These are phyloP conservation scores for Liasis olivaceus DNA, from an alignment of 2,797 vertebrate genomes.

Conservation along the genomic window DNA sequence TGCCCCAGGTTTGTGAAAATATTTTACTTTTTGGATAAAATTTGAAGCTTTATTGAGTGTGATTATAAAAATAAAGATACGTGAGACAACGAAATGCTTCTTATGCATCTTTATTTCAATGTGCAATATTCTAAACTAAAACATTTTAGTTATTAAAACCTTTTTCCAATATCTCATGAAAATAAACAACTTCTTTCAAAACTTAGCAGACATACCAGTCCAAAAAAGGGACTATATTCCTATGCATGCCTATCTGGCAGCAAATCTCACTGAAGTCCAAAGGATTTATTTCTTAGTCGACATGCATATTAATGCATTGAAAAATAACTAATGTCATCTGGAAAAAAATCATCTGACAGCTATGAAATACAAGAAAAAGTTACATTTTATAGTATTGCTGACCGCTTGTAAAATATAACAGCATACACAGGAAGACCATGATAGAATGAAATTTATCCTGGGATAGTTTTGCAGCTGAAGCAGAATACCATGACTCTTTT, in stretches of 20 bases:
- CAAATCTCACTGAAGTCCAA: not conserved
- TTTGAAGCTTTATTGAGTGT: not conserved
- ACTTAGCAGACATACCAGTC: not conserved
- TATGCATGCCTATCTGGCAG: not conserved
- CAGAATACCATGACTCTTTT: not conserved
- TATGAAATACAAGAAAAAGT: conserved; percentile 18
- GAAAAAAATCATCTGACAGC: not conserved
- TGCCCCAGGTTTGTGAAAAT: not conserved
- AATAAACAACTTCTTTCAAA: not conserved
- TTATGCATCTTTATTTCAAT: not conserved
- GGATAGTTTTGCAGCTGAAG: not conserved
- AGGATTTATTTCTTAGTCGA: not conserved
- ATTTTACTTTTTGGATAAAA: not conserved
- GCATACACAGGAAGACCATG: conserved; percentile 20
- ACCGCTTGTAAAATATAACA: conserved; percentile 22
- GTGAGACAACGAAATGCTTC: not conserved
- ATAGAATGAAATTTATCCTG: not conserved
- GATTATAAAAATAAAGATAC: not conserved
- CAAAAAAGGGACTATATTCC: not conserved
- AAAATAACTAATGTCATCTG: not conserved
- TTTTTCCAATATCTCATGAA: not conserved
- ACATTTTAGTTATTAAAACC: not conserved
- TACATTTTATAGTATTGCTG: not conserved
- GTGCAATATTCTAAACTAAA: not conserved
- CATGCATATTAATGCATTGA: not conserved